phyloP scores from a whole-genome alignment of 2,888 invertebrate species.

The Lordiphosa andalusiaca region DNA sequence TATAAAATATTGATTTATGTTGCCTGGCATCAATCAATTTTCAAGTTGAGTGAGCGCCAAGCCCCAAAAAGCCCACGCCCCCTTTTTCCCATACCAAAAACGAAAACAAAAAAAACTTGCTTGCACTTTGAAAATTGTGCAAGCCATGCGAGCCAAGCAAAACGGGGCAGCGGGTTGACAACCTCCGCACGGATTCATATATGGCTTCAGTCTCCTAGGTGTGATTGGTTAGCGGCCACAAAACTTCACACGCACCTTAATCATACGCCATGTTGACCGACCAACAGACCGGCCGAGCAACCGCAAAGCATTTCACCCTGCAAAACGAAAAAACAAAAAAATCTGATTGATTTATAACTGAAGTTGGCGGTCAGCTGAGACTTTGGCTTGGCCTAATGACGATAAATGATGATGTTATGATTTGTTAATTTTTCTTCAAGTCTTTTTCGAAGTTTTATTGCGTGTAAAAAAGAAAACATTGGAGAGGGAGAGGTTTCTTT shows the following conservation, averaged over 20 bases:
- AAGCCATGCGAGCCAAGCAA: conserved; percentile 8
- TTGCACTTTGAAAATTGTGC: conserved; percentile 13
- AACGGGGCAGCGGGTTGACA: conserved; percentile 24
- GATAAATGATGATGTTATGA: conserved; percentile 78
- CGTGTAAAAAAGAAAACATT: conserved; percentile 45
- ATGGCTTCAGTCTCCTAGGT: conserved; percentile 13
- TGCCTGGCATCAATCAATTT: conserved; percentile 65
- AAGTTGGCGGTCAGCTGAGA: conserved; percentile 39
- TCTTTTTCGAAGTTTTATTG: conserved; percentile 44
- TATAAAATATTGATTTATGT: conserved; percentile 55
- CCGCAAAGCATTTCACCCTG: conserved; percentile 24
- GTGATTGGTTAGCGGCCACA: conserved; percentile 35
- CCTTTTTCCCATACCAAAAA: background rate
- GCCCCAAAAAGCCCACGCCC: conserved; percentile 34
- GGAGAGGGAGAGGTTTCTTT: background rate
- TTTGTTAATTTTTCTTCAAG: conserved; percentile 70
- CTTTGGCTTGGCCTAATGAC: conserved; percentile 66
- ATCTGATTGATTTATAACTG: conserved; percentile 77
- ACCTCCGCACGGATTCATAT: conserved; percentile 5
- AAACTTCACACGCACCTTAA: conserved; percentile 58
- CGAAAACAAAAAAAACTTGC: no score
- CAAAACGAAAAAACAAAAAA: conserved; percentile 58
- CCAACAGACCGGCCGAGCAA: conserved; percentile 28
- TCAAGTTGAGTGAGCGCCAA: conserved; percentile 49
- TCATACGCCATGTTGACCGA: conserved; percentile 55